Conservation (phyloP, 2,797 vertebrate genomes). For the Amblyopsis hoosieri region DNA sequence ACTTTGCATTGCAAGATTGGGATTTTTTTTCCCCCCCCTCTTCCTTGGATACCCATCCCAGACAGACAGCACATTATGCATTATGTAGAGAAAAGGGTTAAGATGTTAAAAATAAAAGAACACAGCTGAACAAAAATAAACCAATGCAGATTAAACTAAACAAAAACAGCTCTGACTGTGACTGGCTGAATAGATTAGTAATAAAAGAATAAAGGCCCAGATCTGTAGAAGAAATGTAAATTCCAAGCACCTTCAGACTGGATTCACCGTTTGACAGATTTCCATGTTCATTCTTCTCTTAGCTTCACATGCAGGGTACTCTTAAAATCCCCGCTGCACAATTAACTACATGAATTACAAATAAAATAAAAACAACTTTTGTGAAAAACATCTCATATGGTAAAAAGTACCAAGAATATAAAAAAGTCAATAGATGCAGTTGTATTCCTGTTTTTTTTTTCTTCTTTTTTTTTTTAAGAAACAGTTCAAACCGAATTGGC, state of each 20-base stretch:
- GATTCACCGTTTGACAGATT: constrained; percentile 49
- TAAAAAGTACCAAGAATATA: constrained; percentile 69
- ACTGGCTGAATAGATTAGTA: constrained; percentile 32
- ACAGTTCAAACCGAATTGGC: constrained; percentile 48
- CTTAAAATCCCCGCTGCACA: constrained; percentile 36
- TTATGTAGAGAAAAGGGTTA: constrained; percentile 21
- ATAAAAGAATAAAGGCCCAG: constrained; percentile 16
- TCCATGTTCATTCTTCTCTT: constrained; percentile 38
- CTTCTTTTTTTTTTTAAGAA: constrained; percentile 50
- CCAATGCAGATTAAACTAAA: constrained; percentile 20
- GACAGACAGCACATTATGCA: constrained; percentile 30
- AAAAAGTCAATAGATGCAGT: constrained; percentile 44
- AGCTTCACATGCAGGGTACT: constrained; percentile 16
- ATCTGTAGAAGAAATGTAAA: constrained; percentile 28
- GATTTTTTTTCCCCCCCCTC: constrained; percentile 17
- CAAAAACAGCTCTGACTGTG: constrained; percentile 15
- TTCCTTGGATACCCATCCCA: constrained; percentile 11
- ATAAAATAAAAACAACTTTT: constrained; percentile 50
- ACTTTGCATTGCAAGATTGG: constrained; percentile 35
- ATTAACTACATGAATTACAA: constrained; percentile 41
- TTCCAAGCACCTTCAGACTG: constrained; percentile 44
- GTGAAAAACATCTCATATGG: constrained; percentile 57
- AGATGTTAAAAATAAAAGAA: constrained; percentile 22
- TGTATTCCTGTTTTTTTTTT: constrained; percentile 5
- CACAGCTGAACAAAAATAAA: constrained; percentile 16